Conservation (phyloP, 2,797 vertebrate species). For the Sebastes kiyomatsui region DNA sequence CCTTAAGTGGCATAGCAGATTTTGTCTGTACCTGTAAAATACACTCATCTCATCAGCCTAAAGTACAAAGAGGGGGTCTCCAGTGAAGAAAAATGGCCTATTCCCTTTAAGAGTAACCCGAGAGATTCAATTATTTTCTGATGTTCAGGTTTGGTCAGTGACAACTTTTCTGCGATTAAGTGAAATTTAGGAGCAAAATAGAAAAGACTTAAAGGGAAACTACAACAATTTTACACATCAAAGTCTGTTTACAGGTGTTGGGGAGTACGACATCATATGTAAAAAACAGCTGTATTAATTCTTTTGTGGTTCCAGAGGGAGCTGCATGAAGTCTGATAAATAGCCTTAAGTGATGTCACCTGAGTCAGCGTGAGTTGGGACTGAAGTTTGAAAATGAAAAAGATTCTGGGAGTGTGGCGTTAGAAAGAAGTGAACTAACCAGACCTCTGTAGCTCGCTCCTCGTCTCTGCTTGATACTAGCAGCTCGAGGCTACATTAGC, state of each 20-base stretch:
- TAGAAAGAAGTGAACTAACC: background rate
- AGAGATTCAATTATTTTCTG: background rate
- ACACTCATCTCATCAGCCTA: background rate
- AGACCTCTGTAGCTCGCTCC: too few relatives aligned
- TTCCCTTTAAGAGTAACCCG: background rate
- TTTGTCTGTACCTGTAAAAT: background rate
- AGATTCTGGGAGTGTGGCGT: background rate
- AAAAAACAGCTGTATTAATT: background rate
- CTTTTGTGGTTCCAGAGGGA: background rate
- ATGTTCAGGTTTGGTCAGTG: background rate
- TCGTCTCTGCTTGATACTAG: background rate
- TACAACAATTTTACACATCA: background rate
- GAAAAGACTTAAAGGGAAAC: background rate
- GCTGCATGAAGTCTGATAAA: background rate
- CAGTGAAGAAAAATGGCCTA: background rate
- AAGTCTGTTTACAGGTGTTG: background rate
- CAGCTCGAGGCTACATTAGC: background rate
- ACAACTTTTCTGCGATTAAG: background rate
- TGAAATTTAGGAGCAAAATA: background rate
- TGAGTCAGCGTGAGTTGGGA: background rate
- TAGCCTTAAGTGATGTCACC: background rate
- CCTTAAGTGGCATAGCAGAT: background rate
- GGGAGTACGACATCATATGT: background rate
- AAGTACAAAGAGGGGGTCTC: background rate
- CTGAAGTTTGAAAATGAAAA: background rate